These are phyloP conservation scores for Lochmaea capreae DNA, from an alignment of 2,888 invertebrate species.

Conservation along the genomic window DNA sequence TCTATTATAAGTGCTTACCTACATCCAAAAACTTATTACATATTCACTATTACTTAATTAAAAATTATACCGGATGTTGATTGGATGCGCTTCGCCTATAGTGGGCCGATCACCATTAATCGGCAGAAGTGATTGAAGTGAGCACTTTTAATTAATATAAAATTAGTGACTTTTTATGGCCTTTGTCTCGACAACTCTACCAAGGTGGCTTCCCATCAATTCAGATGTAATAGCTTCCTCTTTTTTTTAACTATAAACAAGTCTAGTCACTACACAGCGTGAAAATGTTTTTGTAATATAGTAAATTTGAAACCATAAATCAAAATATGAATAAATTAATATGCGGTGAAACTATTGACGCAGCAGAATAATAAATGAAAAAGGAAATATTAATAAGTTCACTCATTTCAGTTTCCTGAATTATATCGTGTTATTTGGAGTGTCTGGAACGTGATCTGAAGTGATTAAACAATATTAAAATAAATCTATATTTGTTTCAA, in stretches of 20 bases:
- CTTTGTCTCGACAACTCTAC: conserved; percentile 25
- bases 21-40: too few relatives aligned
- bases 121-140: conserved; percentile 26
- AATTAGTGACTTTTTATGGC: conserved; percentile 30
- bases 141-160: conserved; percentile 36
- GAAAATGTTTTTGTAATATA: conserved; percentile 18
- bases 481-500: too few relatives aligned
- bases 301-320: background rate
- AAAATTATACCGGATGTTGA: conserved; percentile 31
- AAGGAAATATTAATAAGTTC: conserved; percentile 10
- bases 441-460: too few relatives aligned
- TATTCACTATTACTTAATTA: conserved; percentile 33
- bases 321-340: conserved; percentile 1
- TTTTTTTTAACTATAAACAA: conserved; percentile 17
- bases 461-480: background rate
- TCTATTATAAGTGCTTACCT: too few relatives aligned
- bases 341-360: background rate
- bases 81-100: background rate
- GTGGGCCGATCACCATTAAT: conserved; percentile 8
- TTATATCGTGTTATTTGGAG: too few relatives aligned
- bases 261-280: conserved; percentile 19
- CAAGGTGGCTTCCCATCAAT: conserved; percentile 35
- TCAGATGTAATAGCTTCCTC: conserved; percentile 32
- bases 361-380: background rate
- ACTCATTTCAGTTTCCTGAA: too few relatives aligned